Base-by-base conservation (phyloP, 2,888 invertebrate genomes). In the Heterodera filipjevi region DNA sequence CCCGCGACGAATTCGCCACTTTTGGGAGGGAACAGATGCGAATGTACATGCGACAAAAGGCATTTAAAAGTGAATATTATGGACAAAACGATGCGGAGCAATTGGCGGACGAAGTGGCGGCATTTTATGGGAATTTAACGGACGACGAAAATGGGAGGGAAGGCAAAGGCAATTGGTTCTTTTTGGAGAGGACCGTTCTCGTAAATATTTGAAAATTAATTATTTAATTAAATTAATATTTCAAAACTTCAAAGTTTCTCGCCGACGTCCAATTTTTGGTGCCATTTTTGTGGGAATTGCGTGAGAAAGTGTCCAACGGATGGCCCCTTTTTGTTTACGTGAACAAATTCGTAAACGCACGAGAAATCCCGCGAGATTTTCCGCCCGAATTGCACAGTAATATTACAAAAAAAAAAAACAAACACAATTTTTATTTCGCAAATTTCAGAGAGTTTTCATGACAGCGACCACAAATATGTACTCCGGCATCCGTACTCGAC, bases 21-120 rank as follows among this genome's bases (percentile, higher is more conserved):
- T 75, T 75, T n/a, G 64, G 64, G 30, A 64, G 44, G 22, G 32
- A 8, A 22, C 1, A 75, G 32, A 19, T 75, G 44, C 46, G 59
- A 64, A 59, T 46, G 39, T 75, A 75, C 30, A 12, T 75, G 46
- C 53, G 19, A 3, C 75, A 75, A 64, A 75, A 75, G 46, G 46
- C 68, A 30, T 12, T 75, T 12, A 75, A 75, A 75, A 53, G 46
- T 19, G 75, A 75, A 75, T 64, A 66, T 75, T 75, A 33, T 75
- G 75, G 66, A 2, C 59, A 19, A 59, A 35, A 64, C 30, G 30
- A 10, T 30, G 68, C 44, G 66, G 75, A 75, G n/a, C 10, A 59
- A 35, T 46, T 75, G 19, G 33, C 68, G 44, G 59, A 75, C 14
- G 32, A 75, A 44, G 46, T 75, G 66, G 30, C 64, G 44, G 8